phyloP scores from a whole-genome alignment of 2,888 invertebrate genomes.

The Mythimna albipuncta region DNA sequence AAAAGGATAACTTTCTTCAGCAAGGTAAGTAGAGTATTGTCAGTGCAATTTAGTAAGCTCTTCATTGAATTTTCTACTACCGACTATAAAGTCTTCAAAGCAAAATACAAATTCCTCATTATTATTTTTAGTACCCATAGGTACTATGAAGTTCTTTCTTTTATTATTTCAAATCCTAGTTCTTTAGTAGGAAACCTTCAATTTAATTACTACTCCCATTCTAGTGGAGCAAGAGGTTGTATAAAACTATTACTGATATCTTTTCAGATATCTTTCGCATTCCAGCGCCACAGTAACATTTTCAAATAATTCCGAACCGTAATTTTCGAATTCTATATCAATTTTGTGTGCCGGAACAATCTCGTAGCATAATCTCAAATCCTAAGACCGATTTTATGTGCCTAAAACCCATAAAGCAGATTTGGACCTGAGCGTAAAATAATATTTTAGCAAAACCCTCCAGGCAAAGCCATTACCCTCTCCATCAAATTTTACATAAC shows the following conservation, averaged over 20 bases:
- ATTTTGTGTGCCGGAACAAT: no score
- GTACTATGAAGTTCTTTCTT: neutral
- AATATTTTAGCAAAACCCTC: constrained; percentile 18
- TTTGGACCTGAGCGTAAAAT: constrained; percentile 31
- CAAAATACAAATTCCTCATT: neutral
- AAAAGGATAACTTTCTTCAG: neutral
- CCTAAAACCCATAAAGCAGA: constrained; percentile 7
- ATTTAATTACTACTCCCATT: no score
- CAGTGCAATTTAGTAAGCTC: no score
- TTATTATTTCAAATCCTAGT: neutral
- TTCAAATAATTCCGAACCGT: no score
- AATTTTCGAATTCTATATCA: no score
- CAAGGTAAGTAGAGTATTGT: no score
- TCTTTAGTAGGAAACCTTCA: no score
- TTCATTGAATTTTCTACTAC: neutral
- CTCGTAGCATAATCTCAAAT: neutral
- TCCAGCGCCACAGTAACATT: no score
- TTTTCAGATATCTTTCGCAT: no score
- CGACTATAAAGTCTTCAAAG: neutral
- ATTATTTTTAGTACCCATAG: neutral
- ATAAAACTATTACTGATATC: no score
- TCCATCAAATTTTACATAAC: constrained; percentile 36
- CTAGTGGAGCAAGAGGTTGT: no score
- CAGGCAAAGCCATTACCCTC: constrained; percentile 22
- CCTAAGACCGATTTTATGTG: neutral